phyloP scores from a whole-genome alignment of 2,888 invertebrate genomes.

The Luperina testacea region DNA sequence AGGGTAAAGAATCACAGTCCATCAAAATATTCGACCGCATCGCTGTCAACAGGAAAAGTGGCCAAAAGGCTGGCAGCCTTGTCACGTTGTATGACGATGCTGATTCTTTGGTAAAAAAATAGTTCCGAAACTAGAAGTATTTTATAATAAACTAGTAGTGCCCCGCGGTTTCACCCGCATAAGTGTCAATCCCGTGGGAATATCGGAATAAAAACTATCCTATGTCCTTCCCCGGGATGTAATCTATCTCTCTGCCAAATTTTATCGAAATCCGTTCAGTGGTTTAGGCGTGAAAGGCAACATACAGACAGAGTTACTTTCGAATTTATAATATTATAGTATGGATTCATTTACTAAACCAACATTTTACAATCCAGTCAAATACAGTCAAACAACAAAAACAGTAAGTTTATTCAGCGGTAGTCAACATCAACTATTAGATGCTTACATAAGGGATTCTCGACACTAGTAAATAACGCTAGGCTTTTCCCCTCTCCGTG shows the following conservation, averaged over 20 bases:
- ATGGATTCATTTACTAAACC: background rate
- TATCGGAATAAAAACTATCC: no score
- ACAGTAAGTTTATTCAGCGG: conserved; percentile 3
- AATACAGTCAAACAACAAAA: conserved; percentile 2
- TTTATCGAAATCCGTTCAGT: no score
- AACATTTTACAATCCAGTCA: background rate
- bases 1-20: background rate
- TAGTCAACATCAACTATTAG: conserved; percentile 25
- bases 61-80: background rate
- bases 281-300: no score
- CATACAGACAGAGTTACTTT: no score
- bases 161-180: no score
- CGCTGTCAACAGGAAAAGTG: background rate
- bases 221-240: no score
- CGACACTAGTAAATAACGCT: conserved; percentile 46
- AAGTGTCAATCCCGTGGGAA: no score
- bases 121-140: background rate
- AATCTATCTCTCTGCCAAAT: no score
- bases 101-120: background rate
- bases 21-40: background rate
- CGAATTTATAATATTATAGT: no score
- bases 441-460: conserved; percentile 49
- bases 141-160: no score
- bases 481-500: conserved; percentile 21
- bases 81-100: background rate